Evolutionary conservation across 2,888 invertebrate species (phyloP).

Genomic region (Drosophila diplacantha): DNA sequence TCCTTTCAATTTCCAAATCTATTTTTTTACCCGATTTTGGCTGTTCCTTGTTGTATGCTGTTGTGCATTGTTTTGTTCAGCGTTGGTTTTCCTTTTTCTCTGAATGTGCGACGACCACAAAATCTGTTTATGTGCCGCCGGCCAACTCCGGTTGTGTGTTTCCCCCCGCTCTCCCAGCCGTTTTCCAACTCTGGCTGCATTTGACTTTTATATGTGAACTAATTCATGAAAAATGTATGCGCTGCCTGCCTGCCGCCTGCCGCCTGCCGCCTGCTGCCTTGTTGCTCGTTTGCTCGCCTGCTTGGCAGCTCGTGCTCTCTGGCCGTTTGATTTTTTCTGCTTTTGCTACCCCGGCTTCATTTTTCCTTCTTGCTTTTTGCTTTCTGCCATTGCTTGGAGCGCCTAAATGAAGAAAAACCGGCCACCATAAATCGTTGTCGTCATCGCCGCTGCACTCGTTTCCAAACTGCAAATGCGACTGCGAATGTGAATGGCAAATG

Average conservation of each 20-base stretch:
- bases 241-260: constrained; percentile 39
- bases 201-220: constrained; percentile 71
- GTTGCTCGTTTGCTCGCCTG: constrained; percentile 31
- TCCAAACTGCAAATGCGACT: constrained; percentile 47
- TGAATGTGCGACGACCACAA: constrained; percentile 48
- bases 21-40: constrained; percentile 1
- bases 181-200: constrained; percentile 50
- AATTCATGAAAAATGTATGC: constrained; percentile 70
- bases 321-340: constrained; percentile 14
- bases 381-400: constrained; percentile 12
- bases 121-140: constrained; percentile 61
- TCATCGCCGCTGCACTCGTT: constrained; percentile 38
- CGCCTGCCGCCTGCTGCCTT: constrained; percentile 16
- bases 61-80: constrained; percentile 23
- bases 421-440: constrained; percentile 66
- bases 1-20: constrained; percentile 26
- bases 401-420: constrained; percentile 67
- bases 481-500: constrained; percentile 56
- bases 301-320: constrained; percentile 26
- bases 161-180: neutral
- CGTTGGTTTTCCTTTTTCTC: constrained; percentile 18
- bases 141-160: constrained; percentile 17
- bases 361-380: constrained; percentile 5
- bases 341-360: neutral
- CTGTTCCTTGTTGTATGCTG: constrained; percentile 19